Evolutionary conservation across 2,888 invertebrate genomes (phyloP).

Genomic region (Ochropacha duplaris): DNA sequence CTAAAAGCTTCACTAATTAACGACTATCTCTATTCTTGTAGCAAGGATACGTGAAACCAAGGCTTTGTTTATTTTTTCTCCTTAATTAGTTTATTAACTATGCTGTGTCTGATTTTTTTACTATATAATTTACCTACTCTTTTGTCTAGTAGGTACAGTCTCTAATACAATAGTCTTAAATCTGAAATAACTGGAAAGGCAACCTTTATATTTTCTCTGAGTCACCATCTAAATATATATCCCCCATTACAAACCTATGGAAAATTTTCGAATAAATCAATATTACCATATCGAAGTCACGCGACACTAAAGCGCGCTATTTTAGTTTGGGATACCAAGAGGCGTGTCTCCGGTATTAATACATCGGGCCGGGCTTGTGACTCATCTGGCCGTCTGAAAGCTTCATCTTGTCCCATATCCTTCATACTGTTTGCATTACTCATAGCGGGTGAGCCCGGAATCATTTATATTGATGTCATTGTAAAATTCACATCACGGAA

Average conservation of each 20-base stretch:
- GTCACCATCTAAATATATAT: not conserved
- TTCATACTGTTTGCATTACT: slow-evolving; percentile 74
- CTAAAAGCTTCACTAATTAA: slow-evolving; percentile 43
- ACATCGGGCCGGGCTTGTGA: slow-evolving; percentile 66
- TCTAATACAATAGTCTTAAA: not conserved
- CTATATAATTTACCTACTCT: too few species aligned
- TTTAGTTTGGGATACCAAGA: slow-evolving; percentile 74
- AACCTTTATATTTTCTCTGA: not conserved
- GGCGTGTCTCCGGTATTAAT: slow-evolving; percentile 81
- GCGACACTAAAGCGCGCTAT: slow-evolving; percentile 72
- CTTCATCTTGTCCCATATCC: slow-evolving; percentile 79
- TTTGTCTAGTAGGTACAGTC: too few species aligned
- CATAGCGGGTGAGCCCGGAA: slow-evolving; percentile 77
- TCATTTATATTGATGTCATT: slow-evolving; percentile 48
- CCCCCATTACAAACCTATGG: slow-evolving; percentile 17
- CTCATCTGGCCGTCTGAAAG: slow-evolving; percentile 75
- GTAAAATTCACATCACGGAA: not conserved
- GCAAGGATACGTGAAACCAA: slow-evolving; percentile 26
- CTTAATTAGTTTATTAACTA: not conserved
- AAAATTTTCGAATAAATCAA: slow-evolving; percentile 40
- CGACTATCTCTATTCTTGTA: slow-evolving; percentile 32
- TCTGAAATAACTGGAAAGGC: not conserved
- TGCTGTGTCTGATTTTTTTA: too few species aligned
- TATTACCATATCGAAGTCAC: slow-evolving; percentile 67
- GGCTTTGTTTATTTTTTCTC: not conserved